Percentiles rank a stretch among this genome's conserved stretches.
Evolutionary conservation across 2,888 invertebrate genomes (phyloP).

Genomic region (Heliconius sara): DNA sequence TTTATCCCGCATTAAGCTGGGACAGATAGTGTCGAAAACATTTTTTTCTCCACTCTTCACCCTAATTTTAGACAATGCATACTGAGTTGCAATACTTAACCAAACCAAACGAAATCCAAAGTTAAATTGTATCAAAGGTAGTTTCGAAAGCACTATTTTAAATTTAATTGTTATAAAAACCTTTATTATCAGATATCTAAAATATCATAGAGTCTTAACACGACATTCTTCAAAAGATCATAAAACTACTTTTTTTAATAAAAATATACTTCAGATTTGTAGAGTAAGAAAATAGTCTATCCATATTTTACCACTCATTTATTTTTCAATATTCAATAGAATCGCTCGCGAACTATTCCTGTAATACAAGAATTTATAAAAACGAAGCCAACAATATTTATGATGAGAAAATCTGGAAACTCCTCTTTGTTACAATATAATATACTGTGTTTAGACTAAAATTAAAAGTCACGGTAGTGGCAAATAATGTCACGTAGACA

Average conservation of each 20-base stretch:
- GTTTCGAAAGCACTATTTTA: too few species aligned
- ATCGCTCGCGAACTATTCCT: not conserved
- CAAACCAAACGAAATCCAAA: too few species aligned
- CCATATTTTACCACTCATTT: not conserved
- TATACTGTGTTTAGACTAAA: not conserved
- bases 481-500: conserved; percentile 40
- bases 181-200: too few species aligned
- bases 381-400: not conserved
- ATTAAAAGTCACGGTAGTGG: conserved; percentile 37
- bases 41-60: too few species aligned
- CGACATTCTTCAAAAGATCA: too few species aligned
- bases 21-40: too few species aligned
- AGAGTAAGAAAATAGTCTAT: not conserved
- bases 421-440: conserved; percentile 9
- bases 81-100: too few species aligned
- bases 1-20: not conserved
- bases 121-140: too few species aligned
- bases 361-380: not conserved
- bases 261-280: not conserved
- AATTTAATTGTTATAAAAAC: too few species aligned
- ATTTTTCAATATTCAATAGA: not conserved
- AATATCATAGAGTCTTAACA: too few species aligned
- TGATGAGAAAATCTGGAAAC: conserved; percentile 11
- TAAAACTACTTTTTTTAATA: not conserved
- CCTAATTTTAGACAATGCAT: too few species aligned